phyloP scores from a whole-genome alignment of 1,140 invertebrate genomes.

The Aphidius gifuensis region DNA sequence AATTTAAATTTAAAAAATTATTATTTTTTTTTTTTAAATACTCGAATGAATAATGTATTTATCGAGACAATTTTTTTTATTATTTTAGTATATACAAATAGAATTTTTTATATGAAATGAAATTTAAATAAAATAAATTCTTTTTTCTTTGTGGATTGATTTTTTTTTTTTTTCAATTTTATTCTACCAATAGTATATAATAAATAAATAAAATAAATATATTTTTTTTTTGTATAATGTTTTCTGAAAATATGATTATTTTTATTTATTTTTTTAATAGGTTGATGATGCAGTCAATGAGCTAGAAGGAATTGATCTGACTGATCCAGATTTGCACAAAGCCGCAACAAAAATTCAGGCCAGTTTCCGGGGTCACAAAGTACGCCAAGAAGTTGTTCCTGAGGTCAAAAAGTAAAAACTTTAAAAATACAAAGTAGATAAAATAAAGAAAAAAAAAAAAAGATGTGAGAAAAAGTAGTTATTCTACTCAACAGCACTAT shows the following conservation, averaged over 20 bases:
- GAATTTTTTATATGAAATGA: too few relatives aligned
- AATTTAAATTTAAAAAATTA: too few relatives aligned
- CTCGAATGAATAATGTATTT: too few relatives aligned
- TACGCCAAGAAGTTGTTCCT: slow-evolving; percentile 68
- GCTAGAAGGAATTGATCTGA: slow-evolving; percentile 73
- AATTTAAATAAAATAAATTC: too few relatives aligned
- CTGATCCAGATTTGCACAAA: slow-evolving; percentile 84
- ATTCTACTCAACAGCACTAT: slow-evolving; percentile 1
- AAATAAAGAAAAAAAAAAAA: slow-evolving; percentile 10
- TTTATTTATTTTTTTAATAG: slow-evolving; percentile 34
- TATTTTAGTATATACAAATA: too few relatives aligned
- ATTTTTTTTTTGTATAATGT: not conserved
- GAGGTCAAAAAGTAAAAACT: slow-evolving; percentile 42
- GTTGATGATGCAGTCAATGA: slow-evolving; percentile 63
- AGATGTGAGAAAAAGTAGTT: slow-evolving; percentile 10
- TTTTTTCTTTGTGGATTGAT: too few relatives aligned
- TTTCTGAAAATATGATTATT: too few relatives aligned
- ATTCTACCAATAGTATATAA: too few relatives aligned
- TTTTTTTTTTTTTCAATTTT: too few relatives aligned
- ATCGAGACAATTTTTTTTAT: too few relatives aligned
- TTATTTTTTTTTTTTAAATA: too few relatives aligned
- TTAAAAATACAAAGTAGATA: slow-evolving; percentile 10
- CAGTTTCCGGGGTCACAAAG: slow-evolving; percentile 86
- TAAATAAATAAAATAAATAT: too few relatives aligned
- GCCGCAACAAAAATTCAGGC: slow-evolving; percentile 92